Conservation (phyloP, 2,113 vertebrate species). For the Geococcyx californianus region DNA sequence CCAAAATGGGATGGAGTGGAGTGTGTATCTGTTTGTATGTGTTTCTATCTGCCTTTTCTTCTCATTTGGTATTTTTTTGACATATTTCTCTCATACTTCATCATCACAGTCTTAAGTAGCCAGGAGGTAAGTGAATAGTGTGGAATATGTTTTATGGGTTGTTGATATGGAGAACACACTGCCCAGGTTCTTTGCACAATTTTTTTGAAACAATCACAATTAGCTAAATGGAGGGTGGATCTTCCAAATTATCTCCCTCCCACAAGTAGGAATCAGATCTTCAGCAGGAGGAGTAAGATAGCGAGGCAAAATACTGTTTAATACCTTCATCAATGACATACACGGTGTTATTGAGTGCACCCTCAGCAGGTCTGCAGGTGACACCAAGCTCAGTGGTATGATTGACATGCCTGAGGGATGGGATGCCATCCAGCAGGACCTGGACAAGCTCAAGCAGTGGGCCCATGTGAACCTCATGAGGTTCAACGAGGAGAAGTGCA, state of each 20-base stretch:
- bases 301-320: neutral
- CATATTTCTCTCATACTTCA: neutral
- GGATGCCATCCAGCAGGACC: too few species aligned
- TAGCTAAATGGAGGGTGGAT: neutral
- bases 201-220: neutral
- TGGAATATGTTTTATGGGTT: neutral
- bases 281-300: neutral
- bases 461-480: too few species aligned
- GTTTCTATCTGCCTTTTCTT: neutral
- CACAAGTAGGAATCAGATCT: neutral
- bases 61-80: neutral
- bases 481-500: too few species aligned
- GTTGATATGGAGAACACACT: neutral
- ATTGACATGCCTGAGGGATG: too few species aligned
- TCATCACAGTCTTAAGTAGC: neutral
- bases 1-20: neutral
- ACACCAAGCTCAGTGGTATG: too few species aligned
- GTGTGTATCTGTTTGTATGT: neutral
- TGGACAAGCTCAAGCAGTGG: too few species aligned
- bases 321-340: too few species aligned
- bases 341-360: too few species aligned
- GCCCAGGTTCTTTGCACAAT: neutral
- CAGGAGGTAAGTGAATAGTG: neutral
- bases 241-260: neutral
- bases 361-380: too few species aligned